Percentiles rank a stretch among this genome's conserved stretches.
phyloP scores from a whole-genome alignment of 2,113 vertebrate genomes.

The Madoqua kirkii region DNA sequence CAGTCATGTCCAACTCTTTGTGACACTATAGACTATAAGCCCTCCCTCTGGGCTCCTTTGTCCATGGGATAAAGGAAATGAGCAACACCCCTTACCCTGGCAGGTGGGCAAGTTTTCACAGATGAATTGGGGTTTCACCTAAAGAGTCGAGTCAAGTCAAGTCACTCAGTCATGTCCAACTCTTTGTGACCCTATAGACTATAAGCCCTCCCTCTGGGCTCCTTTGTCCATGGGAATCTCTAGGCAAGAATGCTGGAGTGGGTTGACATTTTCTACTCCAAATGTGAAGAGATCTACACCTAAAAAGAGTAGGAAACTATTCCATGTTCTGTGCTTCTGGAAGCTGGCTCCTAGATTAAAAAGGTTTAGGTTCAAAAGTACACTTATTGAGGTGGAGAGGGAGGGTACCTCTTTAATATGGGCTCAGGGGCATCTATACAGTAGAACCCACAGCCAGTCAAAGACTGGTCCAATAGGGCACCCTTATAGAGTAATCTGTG shows the following conservation, averaged over 20 bases:
- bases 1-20: not conserved
- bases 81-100: not conserved
- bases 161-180: not conserved
- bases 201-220: not conserved
- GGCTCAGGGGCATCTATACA: not conserved
- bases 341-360: not conserved
- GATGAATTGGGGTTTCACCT: not conserved
- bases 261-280: not conserved
- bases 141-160: not conserved
- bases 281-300: not conserved
- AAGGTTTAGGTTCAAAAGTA: not conserved
- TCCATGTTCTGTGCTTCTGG: not conserved
- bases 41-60: not conserved
- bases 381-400: not conserved
- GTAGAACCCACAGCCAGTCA: not conserved
- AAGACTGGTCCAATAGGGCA: rapidly evolving
- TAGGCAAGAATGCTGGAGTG: not conserved
- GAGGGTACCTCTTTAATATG: not conserved
- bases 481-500: not conserved
- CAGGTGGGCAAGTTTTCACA: not conserved
- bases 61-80: not conserved
- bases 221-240: not conserved
- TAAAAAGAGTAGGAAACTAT: not conserved
- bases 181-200: not conserved
- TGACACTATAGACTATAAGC: not conserved